Evolutionary conservation across 2,888 invertebrate species (phyloP).

Genomic region (Apodemia zela): DNA sequence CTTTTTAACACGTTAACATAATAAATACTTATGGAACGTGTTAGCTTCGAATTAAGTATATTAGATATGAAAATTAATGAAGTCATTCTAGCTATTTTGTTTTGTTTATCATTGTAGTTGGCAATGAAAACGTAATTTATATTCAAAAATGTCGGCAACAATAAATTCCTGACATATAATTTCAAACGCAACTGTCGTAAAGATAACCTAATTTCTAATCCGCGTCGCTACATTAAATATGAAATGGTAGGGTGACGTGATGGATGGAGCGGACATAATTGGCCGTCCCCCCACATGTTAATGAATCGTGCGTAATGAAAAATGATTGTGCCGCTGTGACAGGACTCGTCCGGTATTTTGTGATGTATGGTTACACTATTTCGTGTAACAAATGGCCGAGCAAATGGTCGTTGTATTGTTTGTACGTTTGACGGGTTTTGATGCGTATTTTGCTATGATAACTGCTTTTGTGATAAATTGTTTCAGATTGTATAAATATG

Average conservation of each 20-base stretch:
- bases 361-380: constrained; percentile 58
- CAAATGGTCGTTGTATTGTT: constrained; percentile 42
- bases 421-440: constrained; percentile 18
- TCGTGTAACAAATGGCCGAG: constrained; percentile 43
- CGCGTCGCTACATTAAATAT: constrained; percentile 50
- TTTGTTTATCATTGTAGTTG: constrained; percentile 4
- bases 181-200: constrained; percentile 16
- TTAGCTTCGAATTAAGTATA: background rate
- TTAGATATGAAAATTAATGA: constrained; percentile 9
- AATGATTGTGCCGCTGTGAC: constrained; percentile 58
- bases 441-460: constrained; percentile 14
- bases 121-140: constrained; percentile 8
- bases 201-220: constrained; percentile 26
- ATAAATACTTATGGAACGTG: background rate
- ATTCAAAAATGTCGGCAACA: constrained; percentile 15
- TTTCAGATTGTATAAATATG: background rate
- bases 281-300: constrained; percentile 65
- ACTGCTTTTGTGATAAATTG: background rate
- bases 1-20: background rate
- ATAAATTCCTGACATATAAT: constrained; percentile 13
- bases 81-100: background rate
- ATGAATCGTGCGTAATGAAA: constrained; percentile 77
- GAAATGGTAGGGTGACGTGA: constrained; percentile 64
- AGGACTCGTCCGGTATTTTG: constrained; percentile 42
- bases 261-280: constrained; percentile 71